Conservation (phyloP, 2,888 invertebrate genomes). For the Prenolepis imparis region DNA sequence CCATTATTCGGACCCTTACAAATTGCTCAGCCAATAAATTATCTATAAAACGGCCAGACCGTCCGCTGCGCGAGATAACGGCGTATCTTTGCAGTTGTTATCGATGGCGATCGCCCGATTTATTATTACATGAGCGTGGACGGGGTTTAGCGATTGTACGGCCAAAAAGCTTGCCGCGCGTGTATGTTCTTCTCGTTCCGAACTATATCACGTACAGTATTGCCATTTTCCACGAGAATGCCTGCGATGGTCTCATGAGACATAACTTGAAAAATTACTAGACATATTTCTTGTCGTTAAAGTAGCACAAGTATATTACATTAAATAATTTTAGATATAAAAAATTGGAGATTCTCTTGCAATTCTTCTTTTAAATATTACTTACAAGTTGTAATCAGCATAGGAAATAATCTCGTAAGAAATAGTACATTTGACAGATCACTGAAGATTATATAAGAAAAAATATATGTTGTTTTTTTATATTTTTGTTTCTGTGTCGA, state of each 20-base stretch:
- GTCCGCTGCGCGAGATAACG: conserved; percentile 76
- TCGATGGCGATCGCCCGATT: conserved; percentile 84
- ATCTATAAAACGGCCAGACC: conserved; percentile 78
- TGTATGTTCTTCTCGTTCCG: conserved; percentile 69
- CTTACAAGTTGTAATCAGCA: neutral
- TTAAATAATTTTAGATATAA: neutral
- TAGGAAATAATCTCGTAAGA: neutral
- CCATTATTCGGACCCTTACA: conserved; percentile 75
- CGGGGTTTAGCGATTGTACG: conserved; percentile 60
- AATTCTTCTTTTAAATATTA: conserved; percentile 7
- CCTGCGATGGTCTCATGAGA: conserved; percentile 62
- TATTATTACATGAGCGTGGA: conserved; percentile 78
- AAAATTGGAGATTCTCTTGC: neutral
- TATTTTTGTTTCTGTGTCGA: neutral
- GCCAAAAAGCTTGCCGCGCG: conserved; percentile 75
- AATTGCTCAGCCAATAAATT: conserved; percentile 82
- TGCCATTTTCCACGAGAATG: conserved; percentile 65
- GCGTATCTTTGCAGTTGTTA: conserved; percentile 82
- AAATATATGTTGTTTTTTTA: neutral
- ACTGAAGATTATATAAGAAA: neutral
- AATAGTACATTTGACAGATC: neutral
- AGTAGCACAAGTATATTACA: neutral
- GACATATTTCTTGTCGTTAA: neutral
- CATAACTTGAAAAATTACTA: conserved; percentile 64
- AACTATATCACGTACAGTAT: conserved; percentile 70